Percentiles rank a stretch among this genome's conserved stretches.
Conservation (phyloP, 2,797 vertebrate genomes). For the Onychomys leucogaster region DNA sequence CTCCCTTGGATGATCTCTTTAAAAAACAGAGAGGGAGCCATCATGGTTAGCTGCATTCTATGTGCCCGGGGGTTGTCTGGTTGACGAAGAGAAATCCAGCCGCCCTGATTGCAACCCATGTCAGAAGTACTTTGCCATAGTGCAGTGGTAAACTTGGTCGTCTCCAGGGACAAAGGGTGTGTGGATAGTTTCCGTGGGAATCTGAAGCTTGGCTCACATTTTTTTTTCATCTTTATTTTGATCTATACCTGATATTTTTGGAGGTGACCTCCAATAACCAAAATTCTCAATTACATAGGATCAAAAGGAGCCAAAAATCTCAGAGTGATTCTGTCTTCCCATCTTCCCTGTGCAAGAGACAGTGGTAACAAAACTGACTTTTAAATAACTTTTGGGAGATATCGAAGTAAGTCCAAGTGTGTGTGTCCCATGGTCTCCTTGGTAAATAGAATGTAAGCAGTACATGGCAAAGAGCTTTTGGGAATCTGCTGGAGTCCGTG, state of each 20-base stretch:
- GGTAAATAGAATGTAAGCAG: neutral
- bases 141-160: constrained; percentile 11
- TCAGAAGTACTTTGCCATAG: neutral
- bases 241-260: neutral
- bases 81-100: constrained; percentile 44
- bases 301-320: constrained; percentile 5
- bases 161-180: constrained; percentile 53
- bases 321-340: constrained; percentile 21
- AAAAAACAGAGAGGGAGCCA: constrained; percentile 16
- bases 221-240: neutral
- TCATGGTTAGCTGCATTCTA: constrained; percentile 11
- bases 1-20: constrained; percentile 13
- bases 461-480: neutral
- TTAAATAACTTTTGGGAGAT: constrained; percentile 30
- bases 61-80: constrained; percentile 44
- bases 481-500: neutral
- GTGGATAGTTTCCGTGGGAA: constrained; percentile 8
- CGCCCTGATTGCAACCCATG: constrained; percentile 32
- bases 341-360: neutral
- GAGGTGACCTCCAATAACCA: constrained; percentile 30
- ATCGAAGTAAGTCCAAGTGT: neutral
- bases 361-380: neutral
- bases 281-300: constrained; percentile 3
- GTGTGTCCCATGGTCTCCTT: neutral
- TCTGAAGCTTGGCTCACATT: neutral